A percentile compares a stretch with the other conserved stretches of the same genome.
These are phyloP conservation scores for Callyntrura sp. DNA, from an alignment of 2,888 invertebrate genomes.

Conservation along the genomic window DNA sequence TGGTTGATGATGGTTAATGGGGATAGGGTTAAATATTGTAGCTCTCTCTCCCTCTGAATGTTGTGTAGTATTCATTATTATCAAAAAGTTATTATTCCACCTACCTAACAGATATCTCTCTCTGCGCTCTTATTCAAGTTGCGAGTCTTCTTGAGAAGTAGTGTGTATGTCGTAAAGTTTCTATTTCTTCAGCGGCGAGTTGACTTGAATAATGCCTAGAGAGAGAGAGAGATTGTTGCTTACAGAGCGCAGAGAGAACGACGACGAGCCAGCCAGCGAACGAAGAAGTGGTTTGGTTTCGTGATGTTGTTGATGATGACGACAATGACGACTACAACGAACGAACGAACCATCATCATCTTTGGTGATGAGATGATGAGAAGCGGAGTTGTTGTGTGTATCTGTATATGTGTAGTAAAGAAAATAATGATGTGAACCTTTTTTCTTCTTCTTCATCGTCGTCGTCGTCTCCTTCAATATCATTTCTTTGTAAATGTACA, in stretches of 20 bases:
- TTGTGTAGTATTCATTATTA: not conserved
- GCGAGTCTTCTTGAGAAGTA: not conserved
- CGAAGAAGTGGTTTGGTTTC: slow-evolving; percentile 20
- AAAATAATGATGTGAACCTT: slow-evolving; percentile 23
- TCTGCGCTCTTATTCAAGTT: not conserved
- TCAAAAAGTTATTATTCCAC: slow-evolving; percentile 9
- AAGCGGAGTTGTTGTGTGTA: not conserved
- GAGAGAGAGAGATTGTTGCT: not conserved
- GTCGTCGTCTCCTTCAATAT: too few relatives aligned
- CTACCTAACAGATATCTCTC: not conserved
- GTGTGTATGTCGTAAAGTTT: slow-evolving; percentile 1
- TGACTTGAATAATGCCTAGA: not conserved
- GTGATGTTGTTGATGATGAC: not conserved
- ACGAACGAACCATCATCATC: not conserved
- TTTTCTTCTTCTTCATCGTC: slow-evolving; percentile 1
- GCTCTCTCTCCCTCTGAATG: not conserved
- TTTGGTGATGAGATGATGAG: not conserved
- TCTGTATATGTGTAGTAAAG: not conserved
- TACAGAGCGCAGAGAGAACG: not conserved
- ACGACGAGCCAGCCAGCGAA: too few relatives aligned
- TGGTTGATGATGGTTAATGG: not conserved
- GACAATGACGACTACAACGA: not conserved
- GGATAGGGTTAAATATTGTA: not conserved
- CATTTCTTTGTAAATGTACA: too few relatives aligned
- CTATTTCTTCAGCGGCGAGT: slow-evolving; percentile 6